Evolutionary conservation across 2,888 invertebrate genomes (phyloP).

Genomic region (Pycnomerus fuliginosus): DNA sequence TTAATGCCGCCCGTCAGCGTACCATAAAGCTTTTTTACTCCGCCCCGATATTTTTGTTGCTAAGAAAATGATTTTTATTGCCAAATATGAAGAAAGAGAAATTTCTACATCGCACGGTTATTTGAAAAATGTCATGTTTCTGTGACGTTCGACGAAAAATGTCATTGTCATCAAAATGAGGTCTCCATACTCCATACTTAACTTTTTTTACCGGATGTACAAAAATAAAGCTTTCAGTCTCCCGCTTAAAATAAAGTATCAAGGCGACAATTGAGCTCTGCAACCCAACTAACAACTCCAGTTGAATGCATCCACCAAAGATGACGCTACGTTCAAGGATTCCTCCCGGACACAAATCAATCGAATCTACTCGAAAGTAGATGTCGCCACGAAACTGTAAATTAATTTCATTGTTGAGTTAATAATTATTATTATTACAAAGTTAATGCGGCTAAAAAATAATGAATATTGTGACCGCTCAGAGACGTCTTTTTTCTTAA

Average conservation of each 20-base stretch:
- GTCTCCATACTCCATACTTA: neutral
- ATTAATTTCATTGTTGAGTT: neutral
- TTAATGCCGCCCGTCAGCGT: too few species aligned
- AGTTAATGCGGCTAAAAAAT: neutral
- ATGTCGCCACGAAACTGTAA: constrained; percentile 4
- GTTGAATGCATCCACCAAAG: neutral
- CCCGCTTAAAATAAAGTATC: neutral
- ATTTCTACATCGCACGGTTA: neutral
- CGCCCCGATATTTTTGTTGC: neutral
- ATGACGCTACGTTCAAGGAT: constrained; percentile 7
- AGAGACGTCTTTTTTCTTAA: neutral
- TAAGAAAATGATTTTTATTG: too few species aligned
- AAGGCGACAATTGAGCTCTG: constrained; percentile 3
- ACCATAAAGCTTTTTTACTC: too few species aligned
- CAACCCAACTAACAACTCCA: constrained; percentile 17
- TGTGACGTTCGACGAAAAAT: too few species aligned
- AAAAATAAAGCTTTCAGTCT: neutral
- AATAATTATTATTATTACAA: neutral
- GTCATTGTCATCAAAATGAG: neutral
- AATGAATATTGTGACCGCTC: neutral
- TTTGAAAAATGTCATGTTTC: too few species aligned
- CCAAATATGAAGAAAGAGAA: neutral
- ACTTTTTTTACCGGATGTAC: neutral
- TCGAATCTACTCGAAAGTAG: neutral
- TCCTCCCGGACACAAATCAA: neutral